A percentile compares a stretch with the other conserved stretches of the same genome.
Evolutionary conservation across 2,888 invertebrate species (phyloP).

Genomic region (Andrena minutula): DNA sequence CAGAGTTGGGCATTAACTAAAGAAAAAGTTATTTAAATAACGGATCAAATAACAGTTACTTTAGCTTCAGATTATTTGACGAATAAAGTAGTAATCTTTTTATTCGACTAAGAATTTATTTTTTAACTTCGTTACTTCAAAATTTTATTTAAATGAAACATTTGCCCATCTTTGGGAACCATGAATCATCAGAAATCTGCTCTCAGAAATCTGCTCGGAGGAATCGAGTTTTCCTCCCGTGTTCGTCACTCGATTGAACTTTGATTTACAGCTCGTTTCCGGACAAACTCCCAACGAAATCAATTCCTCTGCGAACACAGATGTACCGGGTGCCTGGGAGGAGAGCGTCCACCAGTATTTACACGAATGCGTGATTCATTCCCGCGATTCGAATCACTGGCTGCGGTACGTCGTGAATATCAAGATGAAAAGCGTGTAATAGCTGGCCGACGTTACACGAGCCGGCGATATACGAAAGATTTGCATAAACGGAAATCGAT

Average conservation of each 20-base stretch:
- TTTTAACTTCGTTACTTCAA: too few relatives aligned
- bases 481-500: slow-evolving; percentile 54
- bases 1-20: too few relatives aligned
- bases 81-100: too few relatives aligned
- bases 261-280: neutral
- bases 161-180: too few relatives aligned
- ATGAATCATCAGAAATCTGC: too few relatives aligned
- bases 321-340: slow-evolving; percentile 19
- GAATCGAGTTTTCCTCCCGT: too few relatives aligned
- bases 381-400: slow-evolving; percentile 21
- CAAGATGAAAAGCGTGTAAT: slow-evolving; percentile 36
- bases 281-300: slow-evolving; percentile 9
- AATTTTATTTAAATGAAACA: too few relatives aligned
- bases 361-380: slow-evolving; percentile 33
- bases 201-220: too few relatives aligned
- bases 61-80: too few relatives aligned
- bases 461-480: slow-evolving; percentile 22
- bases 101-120: too few relatives aligned
- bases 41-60: too few relatives aligned
- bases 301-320: slow-evolving; percentile 12
- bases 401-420: slow-evolving; percentile 32
- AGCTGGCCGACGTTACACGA: slow-evolving; percentile 11
- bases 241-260: neutral
- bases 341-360: slow-evolving; percentile 18
- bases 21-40: too few relatives aligned